Evolutionary conservation across 2,888 invertebrate genomes (phyloP), one percentile per base, ranked within the genome.

Genomic region (Dioctria rufipes): DNA sequence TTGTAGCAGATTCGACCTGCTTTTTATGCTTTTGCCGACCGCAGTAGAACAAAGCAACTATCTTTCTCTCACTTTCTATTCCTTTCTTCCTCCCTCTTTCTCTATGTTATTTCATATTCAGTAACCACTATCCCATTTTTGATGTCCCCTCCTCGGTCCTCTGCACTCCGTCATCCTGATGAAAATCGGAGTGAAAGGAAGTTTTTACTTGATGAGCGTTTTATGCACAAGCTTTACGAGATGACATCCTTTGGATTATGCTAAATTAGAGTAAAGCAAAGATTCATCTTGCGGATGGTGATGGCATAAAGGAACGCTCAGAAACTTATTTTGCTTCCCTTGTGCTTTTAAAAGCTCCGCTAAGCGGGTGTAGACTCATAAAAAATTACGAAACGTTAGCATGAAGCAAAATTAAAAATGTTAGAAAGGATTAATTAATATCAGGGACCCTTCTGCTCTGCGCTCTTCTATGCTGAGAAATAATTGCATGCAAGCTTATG

Each of bases 181-280:
- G 63, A 37, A 63, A 77, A 77, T 77, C 46, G 39, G 46, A n/a
- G 39, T 77, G 39, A 77, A 77, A 77, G 75, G 40, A 49, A 46
- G 46, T 63, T 71, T 80, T 46, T 63, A 63, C 54, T 49, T 39
- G 51, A 69, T 73, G 37, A 71, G 46, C 49, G 42, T 65, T 73
- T 80, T 80, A 63, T 60, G 73, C 67, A 63, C 43, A 73, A 63
- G 49, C 80, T 49, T 60, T 11, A 25, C 61, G 61, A 60, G 43
- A 3, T 73, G 61, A 80, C 80, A 80, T 80, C 73, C 73, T 80
- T 80, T 69, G 73, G 80, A 71, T 80, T 80, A 80, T 80, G 71
- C 80, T 73, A 73, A 80, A 80, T 80, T 63, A 63, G 63, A 80
- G 69, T 63, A 73, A 61, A 54, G 61, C 43, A 54, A 63, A 73